Percentiles rank a stretch among this genome's conserved stretches.
Evolutionary conservation across 2,797 vertebrate species (phyloP).

Genomic region (Otolemur crassicaudatus): DNA sequence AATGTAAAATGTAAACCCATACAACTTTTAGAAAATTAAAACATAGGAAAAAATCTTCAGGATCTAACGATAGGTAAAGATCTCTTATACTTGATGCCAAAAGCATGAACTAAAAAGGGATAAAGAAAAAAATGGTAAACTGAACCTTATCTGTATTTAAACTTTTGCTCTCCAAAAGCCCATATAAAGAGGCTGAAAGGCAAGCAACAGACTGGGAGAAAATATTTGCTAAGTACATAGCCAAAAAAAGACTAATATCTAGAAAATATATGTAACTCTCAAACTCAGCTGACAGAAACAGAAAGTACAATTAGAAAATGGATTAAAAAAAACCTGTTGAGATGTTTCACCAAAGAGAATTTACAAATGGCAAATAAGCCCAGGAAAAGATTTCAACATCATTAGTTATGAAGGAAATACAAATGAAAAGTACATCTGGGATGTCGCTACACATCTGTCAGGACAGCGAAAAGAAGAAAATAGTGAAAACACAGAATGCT

Average conservation of each 20-base stretch:
- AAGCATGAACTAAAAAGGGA: not conserved
- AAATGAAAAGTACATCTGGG: not conserved
- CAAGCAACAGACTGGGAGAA: not conserved
- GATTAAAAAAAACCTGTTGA: not conserved
- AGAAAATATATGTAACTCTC: not conserved
- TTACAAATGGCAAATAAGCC: not conserved
- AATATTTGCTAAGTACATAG: not conserved
- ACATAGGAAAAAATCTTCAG: not conserved
- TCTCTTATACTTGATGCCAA: not conserved
- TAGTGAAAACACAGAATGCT: not conserved
- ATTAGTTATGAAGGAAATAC: not conserved
- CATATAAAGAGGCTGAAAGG: not conserved
- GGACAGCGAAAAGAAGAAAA: not conserved
- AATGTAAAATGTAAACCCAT: not conserved
- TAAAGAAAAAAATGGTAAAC: not conserved
- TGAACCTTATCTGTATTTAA: not conserved
- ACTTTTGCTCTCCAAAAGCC: not conserved
- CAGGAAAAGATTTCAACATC: not conserved
- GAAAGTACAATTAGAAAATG: not conserved
- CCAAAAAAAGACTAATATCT: not conserved
- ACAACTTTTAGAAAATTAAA: not conserved
- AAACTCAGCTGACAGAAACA: not conserved
- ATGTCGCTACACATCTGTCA: not conserved
- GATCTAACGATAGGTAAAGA: not conserved
- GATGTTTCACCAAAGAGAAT: not conserved